These are phyloP conservation scores for Agrilus cyanescens DNA, from an alignment of 2,888 invertebrate species.

Conservation along the genomic window DNA sequence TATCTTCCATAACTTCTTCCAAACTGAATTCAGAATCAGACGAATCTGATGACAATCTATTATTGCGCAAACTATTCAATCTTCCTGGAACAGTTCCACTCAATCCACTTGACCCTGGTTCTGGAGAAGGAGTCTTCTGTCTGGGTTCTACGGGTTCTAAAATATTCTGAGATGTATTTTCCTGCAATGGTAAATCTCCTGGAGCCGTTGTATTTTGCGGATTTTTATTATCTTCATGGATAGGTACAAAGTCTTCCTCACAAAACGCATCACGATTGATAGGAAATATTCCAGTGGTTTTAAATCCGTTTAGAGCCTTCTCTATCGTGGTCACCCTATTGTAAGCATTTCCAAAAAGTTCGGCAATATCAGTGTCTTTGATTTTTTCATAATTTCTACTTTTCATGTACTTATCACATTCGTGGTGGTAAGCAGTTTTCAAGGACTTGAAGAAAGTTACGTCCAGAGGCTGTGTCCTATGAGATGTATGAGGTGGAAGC, in stretches of 20 bases:
- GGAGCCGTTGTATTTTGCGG: too few species aligned
- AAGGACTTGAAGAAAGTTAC: conserved; percentile 21
- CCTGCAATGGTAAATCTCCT: too few species aligned
- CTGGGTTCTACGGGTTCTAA: too few species aligned
- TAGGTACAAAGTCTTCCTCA: conserved; percentile 4
- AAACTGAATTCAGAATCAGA: too few species aligned
- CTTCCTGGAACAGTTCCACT: too few species aligned
- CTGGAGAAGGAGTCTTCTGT: too few species aligned
- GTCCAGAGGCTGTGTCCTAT: conserved; percentile 19
- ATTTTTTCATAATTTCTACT: conserved; percentile 14
- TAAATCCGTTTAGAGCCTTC: conserved; percentile 5
- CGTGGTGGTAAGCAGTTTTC: conserved; percentile 20
- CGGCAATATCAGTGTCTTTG: conserved; percentile 18
- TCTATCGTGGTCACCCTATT: conserved; percentile 3
- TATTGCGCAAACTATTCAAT: too few species aligned
- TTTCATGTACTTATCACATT: conserved; percentile 20
- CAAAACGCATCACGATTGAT: conserved; percentile 4
- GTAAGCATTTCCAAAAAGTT: conserved; percentile 18
- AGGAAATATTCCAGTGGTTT: conserved; percentile 6
- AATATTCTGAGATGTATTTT: too few species aligned
- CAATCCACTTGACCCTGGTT: too few species aligned
- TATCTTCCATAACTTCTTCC: too few species aligned
- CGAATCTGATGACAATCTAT: too few species aligned
- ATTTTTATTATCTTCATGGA: too few species aligned
- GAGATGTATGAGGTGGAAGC: conserved; percentile 18